A percentile compares a stretch with the other conserved stretches of the same genome.
phyloP scores from a whole-genome alignment of 2,888 invertebrate genomes.

The Mylabris sibirica region DNA sequence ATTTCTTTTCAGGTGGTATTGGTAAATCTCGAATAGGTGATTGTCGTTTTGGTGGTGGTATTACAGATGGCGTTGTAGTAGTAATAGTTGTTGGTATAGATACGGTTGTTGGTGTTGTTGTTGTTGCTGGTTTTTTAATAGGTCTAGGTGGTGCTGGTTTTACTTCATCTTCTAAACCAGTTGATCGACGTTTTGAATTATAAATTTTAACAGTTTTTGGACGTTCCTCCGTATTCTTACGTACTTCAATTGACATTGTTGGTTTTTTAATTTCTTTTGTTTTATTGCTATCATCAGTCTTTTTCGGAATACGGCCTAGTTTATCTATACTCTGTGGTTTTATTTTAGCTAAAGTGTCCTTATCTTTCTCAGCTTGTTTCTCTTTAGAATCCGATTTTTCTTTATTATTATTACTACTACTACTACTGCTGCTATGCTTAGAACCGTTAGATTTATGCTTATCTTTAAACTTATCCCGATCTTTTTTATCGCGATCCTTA shows the following conservation, averaged over 20 bases:
- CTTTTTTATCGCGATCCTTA: conserved; percentile 56
- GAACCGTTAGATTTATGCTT: conserved; percentile 49
- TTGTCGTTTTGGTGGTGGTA: conserved; percentile 50
- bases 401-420: conserved; percentile 47
- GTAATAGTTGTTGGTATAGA: conserved; percentile 53
- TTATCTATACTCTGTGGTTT: conserved; percentile 75
- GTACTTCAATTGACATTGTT: conserved; percentile 82
- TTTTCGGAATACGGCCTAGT: conserved; percentile 81
- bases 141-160: conserved; percentile 85
- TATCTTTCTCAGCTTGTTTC: conserved; percentile 72
- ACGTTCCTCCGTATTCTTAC: conserved; percentile 74
- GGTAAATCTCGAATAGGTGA: conserved; percentile 37
- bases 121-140: conserved; percentile 68
- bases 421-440: conserved; percentile 42
- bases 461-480: conserved; percentile 52
- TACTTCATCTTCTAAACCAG: conserved; percentile 86
- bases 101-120: conserved; percentile 49
- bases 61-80: background rate
- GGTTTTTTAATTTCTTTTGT: conserved; percentile 65
- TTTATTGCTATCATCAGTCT: conserved; percentile 62
- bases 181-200: conserved; percentile 90
- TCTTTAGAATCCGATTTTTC: conserved; percentile 60
- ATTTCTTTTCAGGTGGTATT: conserved; percentile 79
- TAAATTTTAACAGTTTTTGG: conserved; percentile 92
- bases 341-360: conserved; percentile 72